phyloP scores from a whole-genome alignment of 2,888 invertebrate species.

The Nowickia ferox region DNA sequence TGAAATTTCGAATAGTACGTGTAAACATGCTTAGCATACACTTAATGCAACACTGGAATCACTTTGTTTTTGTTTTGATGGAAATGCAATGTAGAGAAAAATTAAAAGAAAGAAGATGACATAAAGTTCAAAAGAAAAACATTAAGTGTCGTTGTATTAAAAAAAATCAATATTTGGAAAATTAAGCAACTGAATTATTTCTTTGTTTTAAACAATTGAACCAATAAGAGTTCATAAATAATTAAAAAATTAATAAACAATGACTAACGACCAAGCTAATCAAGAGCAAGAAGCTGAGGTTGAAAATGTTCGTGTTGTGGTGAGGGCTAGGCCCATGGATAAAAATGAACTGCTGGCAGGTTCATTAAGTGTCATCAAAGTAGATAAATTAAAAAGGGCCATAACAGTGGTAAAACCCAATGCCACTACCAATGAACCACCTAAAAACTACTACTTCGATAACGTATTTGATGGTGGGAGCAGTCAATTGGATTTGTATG shows the following conservation, averaged over 20 bases:
- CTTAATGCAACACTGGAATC: not conserved
- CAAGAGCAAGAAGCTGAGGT: constrained; percentile 85
- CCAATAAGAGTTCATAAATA: not conserved
- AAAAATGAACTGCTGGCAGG: constrained; percentile 90
- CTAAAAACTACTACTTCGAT: constrained; percentile 97
- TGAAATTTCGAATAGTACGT: too few species aligned
- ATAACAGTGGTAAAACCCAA: constrained; percentile 91
- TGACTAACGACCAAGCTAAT: constrained; percentile 62
- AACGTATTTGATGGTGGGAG: constrained; percentile 94
- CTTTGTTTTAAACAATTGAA: not conserved
- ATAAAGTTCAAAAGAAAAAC: too few species aligned
- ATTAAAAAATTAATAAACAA: constrained; percentile 19
- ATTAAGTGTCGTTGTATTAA: not conserved
- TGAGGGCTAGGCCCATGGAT: constrained; percentile 96
- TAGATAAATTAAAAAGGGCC: constrained; percentile 90
- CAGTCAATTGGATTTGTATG: constrained; percentile 94
- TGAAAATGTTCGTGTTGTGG: constrained; percentile 98
- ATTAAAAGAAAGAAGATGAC: not conserved
- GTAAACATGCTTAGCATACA: too few species aligned
- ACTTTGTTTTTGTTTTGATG: constrained; percentile 15
- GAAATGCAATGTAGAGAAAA: constrained; percentile 6
- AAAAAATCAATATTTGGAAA: constrained; percentile 18
- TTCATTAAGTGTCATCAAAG: constrained; percentile 89
- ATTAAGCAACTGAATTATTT: not conserved
- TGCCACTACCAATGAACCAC: constrained; percentile 88